Conservation (phyloP, 1,140 invertebrate species). For the Leucophenga varia region DNA sequence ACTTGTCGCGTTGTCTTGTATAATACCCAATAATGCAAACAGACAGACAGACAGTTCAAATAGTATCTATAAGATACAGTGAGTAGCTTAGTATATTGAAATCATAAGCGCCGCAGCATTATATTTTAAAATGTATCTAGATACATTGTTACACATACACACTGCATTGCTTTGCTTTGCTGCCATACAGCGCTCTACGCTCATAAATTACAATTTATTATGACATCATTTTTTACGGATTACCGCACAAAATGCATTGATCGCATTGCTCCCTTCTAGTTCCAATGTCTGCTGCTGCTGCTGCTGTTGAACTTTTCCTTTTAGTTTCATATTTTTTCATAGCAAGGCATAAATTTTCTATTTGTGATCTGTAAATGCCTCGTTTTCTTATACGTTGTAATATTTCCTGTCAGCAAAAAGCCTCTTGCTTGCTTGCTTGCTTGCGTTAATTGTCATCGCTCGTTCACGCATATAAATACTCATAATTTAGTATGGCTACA, state of each 20-base stretch:
- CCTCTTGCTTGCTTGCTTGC: neutral
- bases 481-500: conserved; percentile 42
- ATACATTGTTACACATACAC: neutral
- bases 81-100: too few species aligned
- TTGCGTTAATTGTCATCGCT: conserved; percentile 49
- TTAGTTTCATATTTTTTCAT: conserved; percentile 6
- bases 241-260: conserved; percentile 29
- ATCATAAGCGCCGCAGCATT: too few species aligned
- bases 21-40: too few species aligned
- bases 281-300: too few species aligned
- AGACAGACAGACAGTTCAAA: too few species aligned
- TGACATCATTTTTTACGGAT: conserved; percentile 46
- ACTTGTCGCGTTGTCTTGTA: conserved; percentile 11
- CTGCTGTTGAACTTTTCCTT: conserved; percentile 15
- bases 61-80: too few species aligned
- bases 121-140: too few species aligned
- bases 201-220: conserved; percentile 50
- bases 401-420: conserved; percentile 15
- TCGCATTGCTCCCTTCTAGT: conserved; percentile 7
- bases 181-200: too few species aligned
- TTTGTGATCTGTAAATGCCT: conserved; percentile 10
- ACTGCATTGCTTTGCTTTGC: conserved; percentile 17
- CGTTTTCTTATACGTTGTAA: neutral
- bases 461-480: conserved; percentile 38
- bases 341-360: conserved; percentile 36